Evolutionary conservation across 2,888 invertebrate species (phyloP).

Genomic region (Serripes groenlandicus): DNA sequence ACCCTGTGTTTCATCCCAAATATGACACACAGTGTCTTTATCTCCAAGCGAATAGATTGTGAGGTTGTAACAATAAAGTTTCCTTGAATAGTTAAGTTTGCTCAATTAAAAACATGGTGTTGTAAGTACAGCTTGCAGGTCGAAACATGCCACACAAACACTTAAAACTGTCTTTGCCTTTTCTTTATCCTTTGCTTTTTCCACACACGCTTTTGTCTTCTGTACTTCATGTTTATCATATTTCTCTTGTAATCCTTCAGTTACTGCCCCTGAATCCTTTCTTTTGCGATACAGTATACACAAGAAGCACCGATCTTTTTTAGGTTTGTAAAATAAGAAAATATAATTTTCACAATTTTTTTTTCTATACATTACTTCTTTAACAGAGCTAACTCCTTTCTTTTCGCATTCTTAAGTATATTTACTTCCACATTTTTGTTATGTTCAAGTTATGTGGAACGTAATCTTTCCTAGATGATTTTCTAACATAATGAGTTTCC

Average conservation of each 20-base stretch:
- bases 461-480: neutral
- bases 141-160: neutral
- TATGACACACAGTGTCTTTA: neutral
- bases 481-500: neutral
- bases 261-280: neutral
- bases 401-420: neutral
- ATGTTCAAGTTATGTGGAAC: neutral
- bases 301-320: constrained; percentile 43
- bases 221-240: neutral
- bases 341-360: constrained; percentile 52
- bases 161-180: neutral
- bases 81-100: neutral
- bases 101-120: neutral
- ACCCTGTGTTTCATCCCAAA: constrained; percentile 31
- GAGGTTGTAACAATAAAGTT: constrained; percentile 34
- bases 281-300: neutral
- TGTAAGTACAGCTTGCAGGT: neutral
- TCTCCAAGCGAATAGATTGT: constrained; percentile 40
- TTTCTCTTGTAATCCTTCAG: neutral
- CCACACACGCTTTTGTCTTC: neutral
- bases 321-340: constrained; percentile 30
- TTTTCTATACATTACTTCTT: constrained; percentile 22
- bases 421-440: neutral
- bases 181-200: neutral
- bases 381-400: neutral